Evolutionary conservation across 2,113 vertebrate species (phyloP).

Genomic region (Cyrtonyx montezumae): DNA sequence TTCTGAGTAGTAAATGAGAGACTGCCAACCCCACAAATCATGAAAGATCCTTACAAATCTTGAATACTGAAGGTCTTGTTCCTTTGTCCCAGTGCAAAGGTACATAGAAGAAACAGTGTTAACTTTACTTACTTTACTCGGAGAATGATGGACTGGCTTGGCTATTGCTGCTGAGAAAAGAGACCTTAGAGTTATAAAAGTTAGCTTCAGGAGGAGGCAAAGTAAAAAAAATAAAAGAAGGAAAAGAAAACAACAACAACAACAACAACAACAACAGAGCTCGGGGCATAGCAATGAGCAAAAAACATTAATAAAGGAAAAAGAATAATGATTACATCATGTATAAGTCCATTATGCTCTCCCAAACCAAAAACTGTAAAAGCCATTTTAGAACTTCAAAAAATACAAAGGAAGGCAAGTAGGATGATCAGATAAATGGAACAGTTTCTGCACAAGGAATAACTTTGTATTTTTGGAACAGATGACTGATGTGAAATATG

Average conservation of each 20-base stretch:
- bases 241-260: background rate
- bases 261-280: background rate
- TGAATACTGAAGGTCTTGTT: background rate
- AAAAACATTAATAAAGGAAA: background rate
- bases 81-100: background rate
- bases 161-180: background rate
- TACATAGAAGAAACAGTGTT: background rate
- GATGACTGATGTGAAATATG: slow-evolving; percentile 20
- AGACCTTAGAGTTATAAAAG: background rate
- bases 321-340: background rate
- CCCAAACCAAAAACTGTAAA: background rate
- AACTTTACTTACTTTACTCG: background rate
- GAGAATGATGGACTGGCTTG: background rate
- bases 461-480: slow-evolving; percentile 27
- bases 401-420: background rate
- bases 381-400: background rate
- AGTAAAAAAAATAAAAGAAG: background rate
- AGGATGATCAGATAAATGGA: background rate
- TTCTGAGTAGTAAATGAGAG: slow-evolving; percentile 17
- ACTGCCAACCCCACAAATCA: slow-evolving; percentile 39
- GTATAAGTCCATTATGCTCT: background rate
- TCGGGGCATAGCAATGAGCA: background rate
- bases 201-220: background rate
- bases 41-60: background rate
- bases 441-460: slow-evolving; percentile 1